Evolutionary conservation across 2,113 vertebrate species (phyloP), one percentile per base, ranked within the genome.

Genomic region (Falco punctatus): DNA sequence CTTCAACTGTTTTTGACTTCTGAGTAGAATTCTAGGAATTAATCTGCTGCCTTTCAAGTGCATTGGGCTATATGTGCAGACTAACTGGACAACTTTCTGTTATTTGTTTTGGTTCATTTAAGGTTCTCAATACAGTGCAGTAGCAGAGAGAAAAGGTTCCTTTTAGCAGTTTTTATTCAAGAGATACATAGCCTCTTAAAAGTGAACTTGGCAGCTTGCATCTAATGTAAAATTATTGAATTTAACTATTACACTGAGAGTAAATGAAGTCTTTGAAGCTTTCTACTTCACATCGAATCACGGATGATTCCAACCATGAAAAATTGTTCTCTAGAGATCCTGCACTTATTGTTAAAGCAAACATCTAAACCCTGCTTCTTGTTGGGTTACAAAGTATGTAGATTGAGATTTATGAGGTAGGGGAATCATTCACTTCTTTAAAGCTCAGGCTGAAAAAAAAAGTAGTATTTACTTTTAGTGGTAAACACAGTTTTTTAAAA

Each of bases 191-290:
- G 57, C 49, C 35, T 75, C 66, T 86, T 81, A 58, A 81, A 74
- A 91, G 24, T 75, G 65, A 95, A 88, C 27, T 70, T 97, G 88
- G 64, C 81, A 91, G 48, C 38, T 85, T 93, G 14, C 38, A 77
- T 88, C n/a, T 90, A 52, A 85, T 24, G 5, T 65, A 77, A 93
- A 96, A 90, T 86, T 26, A 84, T 59, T 95, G 54, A 92, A 86
- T 97, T 95, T 94, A 88, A 74, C 54, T 79, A 46, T 88, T 84
- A 61, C 33, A 35, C 33, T 55, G 40, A 91, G 30, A 90, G 46
- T 44, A 73, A 67, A 24, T 48, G 69, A 95, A 91, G 15, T 73
- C 42, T 95, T 93, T 64, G 81, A 95, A 92, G 67, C 35, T 91
- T 94, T 91, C 18, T 71, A 14, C 33, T 95, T 92, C 73, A 64